These are phyloP conservation scores for Aphidius ervi DNA, from an alignment of 1,140 invertebrate species.

Conservation along the genomic window DNA sequence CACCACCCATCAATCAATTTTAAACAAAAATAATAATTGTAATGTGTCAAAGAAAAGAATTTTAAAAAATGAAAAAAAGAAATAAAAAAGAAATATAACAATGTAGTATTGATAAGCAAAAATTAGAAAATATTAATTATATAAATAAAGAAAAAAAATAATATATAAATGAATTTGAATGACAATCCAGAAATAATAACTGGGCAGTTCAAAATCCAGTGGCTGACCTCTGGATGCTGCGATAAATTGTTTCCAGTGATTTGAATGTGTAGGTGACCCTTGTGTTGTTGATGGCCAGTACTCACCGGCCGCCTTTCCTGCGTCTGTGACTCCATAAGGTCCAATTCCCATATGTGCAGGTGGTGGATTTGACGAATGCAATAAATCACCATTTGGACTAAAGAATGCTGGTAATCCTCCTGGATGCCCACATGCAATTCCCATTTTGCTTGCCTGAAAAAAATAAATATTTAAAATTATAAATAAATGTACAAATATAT, in stretches of 20 bases:
- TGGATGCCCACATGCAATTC: conserved; percentile 65
- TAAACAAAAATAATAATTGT: neutral
- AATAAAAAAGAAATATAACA: neutral
- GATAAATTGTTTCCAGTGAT: conserved; percentile 56
- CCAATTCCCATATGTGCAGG: conserved; percentile 97
- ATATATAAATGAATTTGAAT: conserved; percentile 8
- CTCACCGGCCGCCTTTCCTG: conserved; percentile 62
- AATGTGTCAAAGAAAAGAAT: neutral
- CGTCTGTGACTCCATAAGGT: conserved; percentile 80
- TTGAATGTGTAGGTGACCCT: conserved; percentile 42
- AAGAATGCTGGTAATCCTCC: conserved; percentile 75
- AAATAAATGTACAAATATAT: neutral
- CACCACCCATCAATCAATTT: conserved; percentile 20
- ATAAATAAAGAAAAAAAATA: neutral
- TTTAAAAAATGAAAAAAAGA: neutral
- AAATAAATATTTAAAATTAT: conserved; percentile 34
- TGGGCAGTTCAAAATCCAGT: conserved; percentile 24
- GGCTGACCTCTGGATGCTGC: conserved; percentile 56
- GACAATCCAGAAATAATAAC: conserved; percentile 15
- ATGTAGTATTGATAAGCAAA: neutral
- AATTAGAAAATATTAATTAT: neutral
- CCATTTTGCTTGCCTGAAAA: conserved; percentile 84
- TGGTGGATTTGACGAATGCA: conserved; percentile 78
- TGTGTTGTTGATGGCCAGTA: conserved; percentile 42
- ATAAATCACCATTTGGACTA: conserved; percentile 75